A percentile compares a stretch with the other conserved stretches of the same genome.
Conservation (phyloP, 2,797 vertebrate species). For the Manis javanica region DNA sequence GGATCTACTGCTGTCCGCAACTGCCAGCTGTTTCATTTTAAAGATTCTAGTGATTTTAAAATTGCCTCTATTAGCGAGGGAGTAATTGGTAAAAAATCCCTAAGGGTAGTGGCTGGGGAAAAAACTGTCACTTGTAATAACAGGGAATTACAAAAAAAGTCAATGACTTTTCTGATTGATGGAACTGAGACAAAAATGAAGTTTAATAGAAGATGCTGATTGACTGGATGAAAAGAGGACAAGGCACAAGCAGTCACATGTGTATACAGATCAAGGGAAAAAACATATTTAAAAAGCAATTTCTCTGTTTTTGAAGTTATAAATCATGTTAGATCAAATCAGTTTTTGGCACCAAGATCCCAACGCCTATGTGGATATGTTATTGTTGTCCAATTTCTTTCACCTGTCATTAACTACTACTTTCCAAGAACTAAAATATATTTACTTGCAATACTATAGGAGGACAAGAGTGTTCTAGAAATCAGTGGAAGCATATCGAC, state of each 20-base stretch:
- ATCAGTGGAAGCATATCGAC: not conserved
- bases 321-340: not conserved
- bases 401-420: not conserved
- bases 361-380: not conserved
- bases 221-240: not conserved
- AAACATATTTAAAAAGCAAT: not conserved
- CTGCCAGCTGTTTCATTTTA: conserved; percentile 32
- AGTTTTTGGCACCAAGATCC: not conserved
- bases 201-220: not conserved
- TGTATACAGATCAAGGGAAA: not conserved
- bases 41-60: conserved; percentile 64
- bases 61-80: conserved; percentile 55
- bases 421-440: not conserved
- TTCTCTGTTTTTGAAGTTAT: not conserved
- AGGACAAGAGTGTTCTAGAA: not conserved
- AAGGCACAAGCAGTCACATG: not conserved
- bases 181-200: not conserved
- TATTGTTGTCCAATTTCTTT: not conserved
- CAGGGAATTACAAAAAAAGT: conserved; percentile 32
- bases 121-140: not conserved
- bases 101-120: not conserved
- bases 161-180: conserved; percentile 44
- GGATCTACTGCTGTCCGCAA: conserved; percentile 10
- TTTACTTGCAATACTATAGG: not conserved
- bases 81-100: conserved; percentile 66